Conservation (phyloP, 2,113 vertebrate species). For the Progne subis region DNA sequence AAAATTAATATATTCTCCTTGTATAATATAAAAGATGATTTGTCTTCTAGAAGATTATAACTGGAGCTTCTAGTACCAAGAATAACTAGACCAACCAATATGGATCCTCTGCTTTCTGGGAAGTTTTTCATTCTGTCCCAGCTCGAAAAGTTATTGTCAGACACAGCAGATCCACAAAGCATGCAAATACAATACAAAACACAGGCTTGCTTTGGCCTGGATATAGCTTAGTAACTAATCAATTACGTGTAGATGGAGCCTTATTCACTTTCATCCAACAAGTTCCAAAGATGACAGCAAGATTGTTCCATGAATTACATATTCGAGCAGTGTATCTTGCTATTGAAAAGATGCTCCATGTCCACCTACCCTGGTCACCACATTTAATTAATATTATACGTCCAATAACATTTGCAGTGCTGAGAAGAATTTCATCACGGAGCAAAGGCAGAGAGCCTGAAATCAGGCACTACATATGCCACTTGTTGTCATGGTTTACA, state of each 20-base stretch:
- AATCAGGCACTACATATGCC: background rate
- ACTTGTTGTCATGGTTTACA: background rate
- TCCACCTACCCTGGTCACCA: background rate
- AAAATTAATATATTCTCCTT: conserved; percentile 89
- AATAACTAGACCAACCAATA: conserved; percentile 27
- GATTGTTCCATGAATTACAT: background rate
- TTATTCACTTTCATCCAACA: background rate
- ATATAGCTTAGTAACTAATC: background rate
- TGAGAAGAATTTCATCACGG: background rate
- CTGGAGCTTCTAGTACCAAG: conserved; percentile 80
- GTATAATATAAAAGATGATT: conserved; percentile 86
- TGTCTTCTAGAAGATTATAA: conserved; percentile 85
- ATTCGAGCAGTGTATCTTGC: background rate
- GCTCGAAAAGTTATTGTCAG: background rate
- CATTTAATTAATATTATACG: background rate
- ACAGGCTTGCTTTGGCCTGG: background rate
- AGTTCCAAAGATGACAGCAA: background rate
- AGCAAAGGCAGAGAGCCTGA: background rate
- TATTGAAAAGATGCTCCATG: background rate
- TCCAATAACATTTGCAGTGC: background rate
- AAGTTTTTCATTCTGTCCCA: conserved; percentile 33
- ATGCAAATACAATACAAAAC: background rate
- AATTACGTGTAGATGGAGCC: background rate
- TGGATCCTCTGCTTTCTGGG: background rate
- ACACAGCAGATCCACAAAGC: background rate